Base-by-base conservation (phyloP, 2,797 vertebrate species). In the Tapirus indicus region DNA sequence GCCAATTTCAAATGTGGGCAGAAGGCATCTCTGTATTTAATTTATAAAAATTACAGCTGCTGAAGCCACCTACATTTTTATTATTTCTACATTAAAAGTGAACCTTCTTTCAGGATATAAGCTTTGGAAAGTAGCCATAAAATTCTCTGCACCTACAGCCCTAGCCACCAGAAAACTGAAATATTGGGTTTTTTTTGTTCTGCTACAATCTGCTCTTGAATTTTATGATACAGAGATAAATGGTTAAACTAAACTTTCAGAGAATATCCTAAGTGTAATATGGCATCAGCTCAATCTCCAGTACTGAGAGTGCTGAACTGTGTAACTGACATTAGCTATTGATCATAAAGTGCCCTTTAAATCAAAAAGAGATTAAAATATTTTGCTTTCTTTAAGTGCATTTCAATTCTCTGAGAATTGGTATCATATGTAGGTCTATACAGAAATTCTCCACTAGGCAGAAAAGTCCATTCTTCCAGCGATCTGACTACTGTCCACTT, bases 221-320 rank as follows among this genome's bases (percentile, higher is more conserved):
- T 96, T 97, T 98, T 89, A 91, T 91, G 69, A 93, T 95, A 91
- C 82, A 96, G 92, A 69, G 66, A 92, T 95, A 96, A 97, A 94
- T 95, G 93, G 38, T 93, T 91, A 97, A 95, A 96, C 97, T 88
- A 75, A 95, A 80, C 86, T 94, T 94, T 87, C 64, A 95, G 79
- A n/a, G 32, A 93, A 79, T 95, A 49, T 89, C 75, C 27, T 89
- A 80, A 93, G 66, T 20, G 14, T 78, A 89, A 72, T 72, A 71
- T 77, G 69, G 91, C 27, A 2, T 56, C 79, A 89, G 58, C 18
- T 89, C 60, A 83, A 83, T 89, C 64, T 88, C 74, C 32, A 87
- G 20, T 75, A 91, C 62, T 79, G 64, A 85, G 49, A 87, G 35
- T 86, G 41, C 79, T 87, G 47, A 93, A 90, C 62, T 92, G 52